Percentiles rank a stretch among this genome's conserved stretches.
Conservation (phyloP, 2,113 vertebrate species). For the Clupea harengus region DNA sequence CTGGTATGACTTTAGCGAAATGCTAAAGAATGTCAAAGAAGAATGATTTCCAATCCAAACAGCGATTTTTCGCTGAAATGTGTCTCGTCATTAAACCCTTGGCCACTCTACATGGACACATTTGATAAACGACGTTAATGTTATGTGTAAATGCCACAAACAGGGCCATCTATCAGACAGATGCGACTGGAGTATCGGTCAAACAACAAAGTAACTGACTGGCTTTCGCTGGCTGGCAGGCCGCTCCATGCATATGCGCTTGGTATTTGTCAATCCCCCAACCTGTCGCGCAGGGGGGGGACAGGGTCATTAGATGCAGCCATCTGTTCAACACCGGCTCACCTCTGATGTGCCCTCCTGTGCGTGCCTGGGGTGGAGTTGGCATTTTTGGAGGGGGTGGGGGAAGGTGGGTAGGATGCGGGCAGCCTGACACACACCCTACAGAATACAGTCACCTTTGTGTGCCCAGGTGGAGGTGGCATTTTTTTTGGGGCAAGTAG, state of each 20-base stretch:
- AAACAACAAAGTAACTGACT: neutral
- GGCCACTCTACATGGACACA: neutral
- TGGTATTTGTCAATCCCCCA: neutral
- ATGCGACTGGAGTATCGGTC: neutral
- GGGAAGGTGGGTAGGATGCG: neutral
- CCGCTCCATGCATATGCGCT: neutral
- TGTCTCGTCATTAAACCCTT: neutral
- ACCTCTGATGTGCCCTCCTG: neutral
- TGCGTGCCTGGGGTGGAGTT: neutral
- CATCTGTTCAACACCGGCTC: neutral
- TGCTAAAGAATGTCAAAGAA: neutral
- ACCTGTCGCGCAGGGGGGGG: neutral
- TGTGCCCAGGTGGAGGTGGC: no score
- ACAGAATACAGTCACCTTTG: neutral
- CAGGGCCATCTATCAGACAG: neutral
- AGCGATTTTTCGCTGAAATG: neutral
- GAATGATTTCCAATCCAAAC: neutral
- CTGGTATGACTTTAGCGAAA: neutral
- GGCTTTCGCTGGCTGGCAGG: neutral
- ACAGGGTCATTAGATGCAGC: slow-evolving; percentile 3
- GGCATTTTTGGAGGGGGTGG: neutral
- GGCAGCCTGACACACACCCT: neutral
- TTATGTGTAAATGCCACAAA: neutral
- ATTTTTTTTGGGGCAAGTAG: neutral
- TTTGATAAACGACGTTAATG: neutral